Percentiles rank a stretch among this genome's conserved stretches.
phyloP scores from a whole-genome alignment of 2,797 vertebrate genomes.

The Microhierax caerulescens region DNA sequence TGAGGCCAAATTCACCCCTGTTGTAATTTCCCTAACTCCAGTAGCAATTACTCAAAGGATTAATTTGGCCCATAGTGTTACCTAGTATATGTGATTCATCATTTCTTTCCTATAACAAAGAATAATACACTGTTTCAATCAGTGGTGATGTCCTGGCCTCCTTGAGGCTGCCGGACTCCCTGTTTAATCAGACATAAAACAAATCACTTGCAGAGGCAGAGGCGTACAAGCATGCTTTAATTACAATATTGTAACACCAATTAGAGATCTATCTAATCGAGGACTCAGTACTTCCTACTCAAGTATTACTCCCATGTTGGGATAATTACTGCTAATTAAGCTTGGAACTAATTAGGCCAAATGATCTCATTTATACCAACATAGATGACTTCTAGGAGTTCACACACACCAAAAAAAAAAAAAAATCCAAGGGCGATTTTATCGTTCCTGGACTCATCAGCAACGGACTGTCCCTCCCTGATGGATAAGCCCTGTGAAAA shows the following conservation, averaged over 20 bases:
- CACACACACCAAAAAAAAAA: conserved; percentile 29
- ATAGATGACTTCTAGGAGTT: conserved; percentile 84
- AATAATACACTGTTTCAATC: conserved; percentile 64
- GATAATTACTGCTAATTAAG: conserved; percentile 97
- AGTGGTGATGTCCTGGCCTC: conserved; percentile 69
- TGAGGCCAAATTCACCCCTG: conserved; percentile 56
- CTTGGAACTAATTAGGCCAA: conserved; percentile 91
- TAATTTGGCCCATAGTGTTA: conserved; percentile 64
- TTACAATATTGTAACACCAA: conserved; percentile 90
- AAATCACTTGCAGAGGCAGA: conserved; percentile 80
- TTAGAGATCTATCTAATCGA: conserved; percentile 87
- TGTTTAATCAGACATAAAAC: conserved; percentile 86
- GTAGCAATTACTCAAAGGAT: conserved; percentile 61
- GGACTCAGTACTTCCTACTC: conserved; percentile 85
- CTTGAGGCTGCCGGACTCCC: conserved; percentile 79
- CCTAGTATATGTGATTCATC: conserved; percentile 62
- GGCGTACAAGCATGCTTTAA: conserved; percentile 89
- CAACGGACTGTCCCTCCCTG: neutral
- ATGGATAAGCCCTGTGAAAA: neutral
- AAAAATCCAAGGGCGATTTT: conserved; percentile 72
- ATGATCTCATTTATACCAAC: conserved; percentile 90
- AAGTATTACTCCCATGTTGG: conserved; percentile 94
- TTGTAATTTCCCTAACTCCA: conserved; percentile 58
- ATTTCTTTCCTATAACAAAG: conserved; percentile 54
- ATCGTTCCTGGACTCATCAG: conserved; percentile 66